Evolutionary conservation across 2,888 invertebrate species (phyloP).

Genomic region (Cryptus viduatorius): DNA sequence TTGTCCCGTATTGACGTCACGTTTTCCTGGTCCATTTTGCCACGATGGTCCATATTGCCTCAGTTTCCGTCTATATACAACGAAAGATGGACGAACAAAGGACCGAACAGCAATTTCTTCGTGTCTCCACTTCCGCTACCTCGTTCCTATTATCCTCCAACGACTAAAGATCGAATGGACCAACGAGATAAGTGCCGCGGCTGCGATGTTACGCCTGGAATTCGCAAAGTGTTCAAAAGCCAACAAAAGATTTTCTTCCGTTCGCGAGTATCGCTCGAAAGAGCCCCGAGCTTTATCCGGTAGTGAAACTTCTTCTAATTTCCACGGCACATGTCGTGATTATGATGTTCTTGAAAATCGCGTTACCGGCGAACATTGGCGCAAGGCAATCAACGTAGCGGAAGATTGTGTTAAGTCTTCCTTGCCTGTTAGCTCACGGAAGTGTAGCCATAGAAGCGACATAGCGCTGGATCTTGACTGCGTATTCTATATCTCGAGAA

Average conservation of each 20-base stretch:
- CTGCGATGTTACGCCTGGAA: slow-evolving; percentile 40
- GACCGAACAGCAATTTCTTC: slow-evolving; percentile 63
- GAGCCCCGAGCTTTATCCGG: neutral
- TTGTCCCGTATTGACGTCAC: no score
- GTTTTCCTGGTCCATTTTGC: no score
- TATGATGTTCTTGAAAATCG: slow-evolving; percentile 32
- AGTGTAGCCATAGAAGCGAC: neutral
- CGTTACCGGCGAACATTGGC: slow-evolving; percentile 37
- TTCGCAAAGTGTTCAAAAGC: slow-evolving; percentile 51
- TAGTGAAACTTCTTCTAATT: slow-evolving; percentile 15
- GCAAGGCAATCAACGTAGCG: slow-evolving; percentile 41
- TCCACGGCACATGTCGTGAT: slow-evolving; percentile 6
- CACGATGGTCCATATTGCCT: no score
- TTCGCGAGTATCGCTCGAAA: slow-evolving; percentile 25
- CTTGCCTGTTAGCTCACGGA: neutral
- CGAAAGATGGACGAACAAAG: slow-evolving; percentile 51
- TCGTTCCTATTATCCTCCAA: slow-evolving; percentile 63
- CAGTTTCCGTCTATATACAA: no score
- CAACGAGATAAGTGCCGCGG: slow-evolving; percentile 32
- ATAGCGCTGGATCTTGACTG: neutral
- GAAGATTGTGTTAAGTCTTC: slow-evolving; percentile 31
- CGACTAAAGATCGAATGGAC: slow-evolving; percentile 35
- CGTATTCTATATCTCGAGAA: neutral
- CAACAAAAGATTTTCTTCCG: slow-evolving; percentile 4
- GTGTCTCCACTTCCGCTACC: slow-evolving; percentile 62